Evolutionary conservation across 2,888 invertebrate species (phyloP), one percentile per base, ranked within the genome.

Genomic region (Keiferia lycopersicella): DNA sequence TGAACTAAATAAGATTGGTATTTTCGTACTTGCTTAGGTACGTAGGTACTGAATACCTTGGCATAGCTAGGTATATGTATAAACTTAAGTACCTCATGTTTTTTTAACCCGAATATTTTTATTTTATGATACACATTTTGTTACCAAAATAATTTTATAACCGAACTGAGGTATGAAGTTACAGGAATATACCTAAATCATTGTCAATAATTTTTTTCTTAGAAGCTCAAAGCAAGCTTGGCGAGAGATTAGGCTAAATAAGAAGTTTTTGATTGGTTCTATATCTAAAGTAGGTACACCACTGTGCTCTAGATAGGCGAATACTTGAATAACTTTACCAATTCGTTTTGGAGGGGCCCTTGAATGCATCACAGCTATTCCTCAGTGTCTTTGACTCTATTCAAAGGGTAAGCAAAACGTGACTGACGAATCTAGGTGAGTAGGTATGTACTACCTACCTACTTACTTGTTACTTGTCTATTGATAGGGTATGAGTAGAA

Each of bases 391-490:
- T 73, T 71, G 66, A 71, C 69, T 71, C 69, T 74, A 74, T 79
- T 76, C 75, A 77, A 70, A 75, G 69, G 72, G 71, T 57, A 69
- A 72, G 64, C 63, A 73, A 50, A 78, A 78, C 79, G 78, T 82
- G 80, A 81, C 73, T 66, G 68, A 71, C 68, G 69, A 68, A 76
- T 76, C 68, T 70, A 66, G 66, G 64, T 68, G 65, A 65, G 51
- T 51, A 45, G n/a, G 50, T 50, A 50, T 1, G 48, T 48, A 48
- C 48, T n/a, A n/a, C n/a, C 20, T 50, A 50, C 50, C 50, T 50
- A 50, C 11, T 18, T 50, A 18, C 50, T 48, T 48, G 8, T 48
- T n/a, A 48, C 48, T 18, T 18, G n/a, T 48, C 14, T 14, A 8
- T 39, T 39, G 39, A 10, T 39, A 39, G 39, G 39, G n/a, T n/a